phyloP scores from a whole-genome alignment of 2,797 vertebrate species.

The Masticophis lateralis region DNA sequence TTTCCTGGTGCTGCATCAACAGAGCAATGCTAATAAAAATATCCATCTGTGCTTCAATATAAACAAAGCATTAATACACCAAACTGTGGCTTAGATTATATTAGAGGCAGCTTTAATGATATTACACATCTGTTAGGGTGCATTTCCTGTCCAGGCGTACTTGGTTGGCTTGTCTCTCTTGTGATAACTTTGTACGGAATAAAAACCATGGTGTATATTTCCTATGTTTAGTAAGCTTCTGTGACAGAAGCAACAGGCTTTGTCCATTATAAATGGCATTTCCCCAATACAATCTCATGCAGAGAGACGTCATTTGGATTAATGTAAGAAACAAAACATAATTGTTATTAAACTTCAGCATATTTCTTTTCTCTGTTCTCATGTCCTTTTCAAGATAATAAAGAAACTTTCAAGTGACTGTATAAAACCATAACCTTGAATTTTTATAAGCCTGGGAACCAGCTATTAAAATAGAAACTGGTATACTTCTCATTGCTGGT shows the following conservation, averaged over 20 bases:
- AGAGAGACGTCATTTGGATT: slow-evolving; percentile 33
- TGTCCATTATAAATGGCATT: neutral
- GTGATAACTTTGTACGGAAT: slow-evolving; percentile 31
- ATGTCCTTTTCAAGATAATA: neutral
- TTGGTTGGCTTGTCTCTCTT: slow-evolving; percentile 47
- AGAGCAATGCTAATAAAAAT: slow-evolving; percentile 80
- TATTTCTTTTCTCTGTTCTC: slow-evolving; percentile 5
- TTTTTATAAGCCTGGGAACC: neutral
- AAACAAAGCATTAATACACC: slow-evolving; percentile 79
- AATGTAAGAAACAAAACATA: slow-evolving; percentile 42
- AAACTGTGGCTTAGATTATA: slow-evolving; percentile 70
- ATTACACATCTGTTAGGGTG: slow-evolving; percentile 71
- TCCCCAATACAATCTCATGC: slow-evolving; percentile 33
- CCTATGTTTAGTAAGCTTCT: slow-evolving; percentile 4
- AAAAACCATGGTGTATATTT: slow-evolving; percentile 34
- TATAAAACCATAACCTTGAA: neutral
- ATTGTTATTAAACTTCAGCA: slow-evolving; percentile 47
- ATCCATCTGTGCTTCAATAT: slow-evolving; percentile 79
- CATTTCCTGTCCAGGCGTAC: slow-evolving; percentile 45
- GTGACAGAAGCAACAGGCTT: slow-evolving; percentile 33
- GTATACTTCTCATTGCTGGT: neutral
- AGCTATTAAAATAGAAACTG: neutral
- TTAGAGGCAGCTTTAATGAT: slow-evolving; percentile 72
- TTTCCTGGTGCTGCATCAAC: slow-evolving; percentile 72
- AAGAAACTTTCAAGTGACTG: neutral